Percentiles rank a stretch among this genome's conserved stretches.
Evolutionary conservation across 2,113 vertebrate species (phyloP).

Genomic region (Strix uralensis): DNA sequence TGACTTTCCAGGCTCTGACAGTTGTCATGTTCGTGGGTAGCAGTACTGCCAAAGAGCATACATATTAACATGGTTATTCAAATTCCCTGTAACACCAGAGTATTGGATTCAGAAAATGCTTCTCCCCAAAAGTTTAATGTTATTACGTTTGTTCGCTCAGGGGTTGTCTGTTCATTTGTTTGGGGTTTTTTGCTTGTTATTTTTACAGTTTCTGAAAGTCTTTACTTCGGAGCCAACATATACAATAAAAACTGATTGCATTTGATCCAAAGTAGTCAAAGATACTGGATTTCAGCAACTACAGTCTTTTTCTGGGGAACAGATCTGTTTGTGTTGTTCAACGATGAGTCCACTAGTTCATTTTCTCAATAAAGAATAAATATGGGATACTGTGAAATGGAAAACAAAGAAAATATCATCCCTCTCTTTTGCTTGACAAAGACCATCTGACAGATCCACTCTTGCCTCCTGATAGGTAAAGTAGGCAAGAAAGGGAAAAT

Average conservation of each 20-base stretch:
- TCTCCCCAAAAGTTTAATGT: background rate
- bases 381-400: background rate
- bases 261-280: conserved; percentile 12
- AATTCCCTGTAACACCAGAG: background rate
- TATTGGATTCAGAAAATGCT: background rate
- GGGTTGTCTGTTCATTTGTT: background rate
- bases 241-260: background rate
- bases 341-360: background rate
- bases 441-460: background rate
- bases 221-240: background rate
- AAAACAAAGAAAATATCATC: background rate
- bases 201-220: background rate
- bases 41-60: background rate
- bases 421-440: background rate
- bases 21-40: conserved; percentile 22
- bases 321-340: background rate
- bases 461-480: background rate
- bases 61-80: background rate
- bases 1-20: conserved; percentile 45
- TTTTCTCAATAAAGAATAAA: background rate
- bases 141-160: background rate
- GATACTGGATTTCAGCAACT: background rate
- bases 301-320: background rate
- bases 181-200: background rate
- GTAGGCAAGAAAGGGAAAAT: background rate